phyloP scores from a whole-genome alignment of 92 coral and sea anemone species.

The Meandrina meandrites region DNA sequence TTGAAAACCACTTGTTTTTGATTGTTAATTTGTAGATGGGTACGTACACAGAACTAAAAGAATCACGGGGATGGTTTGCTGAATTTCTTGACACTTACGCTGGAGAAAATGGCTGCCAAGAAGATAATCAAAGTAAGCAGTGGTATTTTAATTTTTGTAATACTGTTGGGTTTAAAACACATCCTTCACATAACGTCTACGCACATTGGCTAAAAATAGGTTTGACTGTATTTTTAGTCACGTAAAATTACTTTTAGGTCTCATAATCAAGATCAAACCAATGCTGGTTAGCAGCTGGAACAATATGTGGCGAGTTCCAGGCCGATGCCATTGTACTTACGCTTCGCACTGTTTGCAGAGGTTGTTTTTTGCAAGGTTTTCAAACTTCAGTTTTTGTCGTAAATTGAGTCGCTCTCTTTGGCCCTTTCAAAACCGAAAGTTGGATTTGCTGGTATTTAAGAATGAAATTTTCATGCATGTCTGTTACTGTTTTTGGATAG shows the following conservation, averaged over 20 bases:
- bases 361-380: not conserved
- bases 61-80: conserved; percentile 82
- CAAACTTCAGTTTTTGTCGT: not conserved
- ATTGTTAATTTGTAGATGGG: conserved; percentile 65
- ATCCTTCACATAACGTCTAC: not conserved
- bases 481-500: not conserved
- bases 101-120: conserved; percentile 49
- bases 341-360: not conserved
- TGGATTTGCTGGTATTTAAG: not conserved
- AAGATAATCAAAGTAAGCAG: not conserved
- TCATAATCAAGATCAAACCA: not conserved
- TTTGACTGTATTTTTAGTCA: not conserved
- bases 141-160: not conserved
- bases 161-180: not conserved
- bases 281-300: not conserved
- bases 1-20: not conserved
- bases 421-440: not conserved
- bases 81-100: conserved; percentile 78
- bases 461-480: not conserved
- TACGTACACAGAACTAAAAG: conserved; percentile 71
- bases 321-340: not conserved
- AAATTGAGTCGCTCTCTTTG: not conserved
- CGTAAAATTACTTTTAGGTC: not conserved
- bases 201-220: not conserved
- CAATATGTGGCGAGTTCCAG: not conserved